phyloP scores from a whole-genome alignment of 2,888 invertebrate genomes.

The Drosophila pegasa region DNA sequence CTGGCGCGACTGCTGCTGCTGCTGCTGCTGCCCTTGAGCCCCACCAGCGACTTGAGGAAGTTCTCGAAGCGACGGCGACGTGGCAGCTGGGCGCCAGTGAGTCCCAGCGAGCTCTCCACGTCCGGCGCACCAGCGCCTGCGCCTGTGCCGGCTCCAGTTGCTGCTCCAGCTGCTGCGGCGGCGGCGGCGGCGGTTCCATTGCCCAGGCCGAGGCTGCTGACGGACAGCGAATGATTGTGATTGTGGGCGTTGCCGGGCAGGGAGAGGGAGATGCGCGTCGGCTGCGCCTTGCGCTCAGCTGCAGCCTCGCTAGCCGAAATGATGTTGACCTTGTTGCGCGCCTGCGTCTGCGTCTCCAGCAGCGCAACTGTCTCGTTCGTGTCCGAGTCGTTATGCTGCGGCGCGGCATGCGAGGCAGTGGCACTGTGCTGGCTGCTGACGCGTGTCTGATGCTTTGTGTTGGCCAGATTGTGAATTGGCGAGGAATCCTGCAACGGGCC shows the following conservation, averaged over 20 bases:
- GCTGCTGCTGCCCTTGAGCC: constrained; percentile 75
- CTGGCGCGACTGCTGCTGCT: constrained; percentile 32
- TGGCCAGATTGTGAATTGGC: constrained; percentile 85
- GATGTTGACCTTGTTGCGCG: constrained; percentile 80
- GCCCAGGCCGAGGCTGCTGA: constrained; percentile 50
- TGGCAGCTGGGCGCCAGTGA: constrained; percentile 82
- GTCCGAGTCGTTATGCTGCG: constrained; percentile 63
- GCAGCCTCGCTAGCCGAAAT: constrained; percentile 72
- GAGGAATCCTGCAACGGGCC: constrained; percentile 82
- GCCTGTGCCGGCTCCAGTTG: constrained; percentile 36
- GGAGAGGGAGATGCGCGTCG: constrained; percentile 50
- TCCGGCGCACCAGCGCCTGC: constrained; percentile 31
- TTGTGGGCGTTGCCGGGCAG: constrained; percentile 32
- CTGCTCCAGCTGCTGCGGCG: constrained; percentile 17
- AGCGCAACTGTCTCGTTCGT: constrained; percentile 83
- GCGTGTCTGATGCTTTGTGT: constrained; percentile 83
- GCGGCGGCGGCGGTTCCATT: constrained; percentile 36
- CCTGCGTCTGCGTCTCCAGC: constrained; percentile 81
- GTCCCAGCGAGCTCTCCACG: constrained; percentile 77
- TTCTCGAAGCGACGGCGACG: constrained; percentile 84
- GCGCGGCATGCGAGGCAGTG: constrained; percentile 62
- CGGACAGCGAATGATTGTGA: constrained; percentile 41
- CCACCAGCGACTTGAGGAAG: constrained; percentile 84
- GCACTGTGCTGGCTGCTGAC: constrained; percentile 75
- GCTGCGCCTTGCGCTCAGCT: constrained; percentile 50